These are phyloP conservation scores for Protodeltote pygarga DNA, from an alignment of 2,888 invertebrate species.

Conservation along the genomic window DNA sequence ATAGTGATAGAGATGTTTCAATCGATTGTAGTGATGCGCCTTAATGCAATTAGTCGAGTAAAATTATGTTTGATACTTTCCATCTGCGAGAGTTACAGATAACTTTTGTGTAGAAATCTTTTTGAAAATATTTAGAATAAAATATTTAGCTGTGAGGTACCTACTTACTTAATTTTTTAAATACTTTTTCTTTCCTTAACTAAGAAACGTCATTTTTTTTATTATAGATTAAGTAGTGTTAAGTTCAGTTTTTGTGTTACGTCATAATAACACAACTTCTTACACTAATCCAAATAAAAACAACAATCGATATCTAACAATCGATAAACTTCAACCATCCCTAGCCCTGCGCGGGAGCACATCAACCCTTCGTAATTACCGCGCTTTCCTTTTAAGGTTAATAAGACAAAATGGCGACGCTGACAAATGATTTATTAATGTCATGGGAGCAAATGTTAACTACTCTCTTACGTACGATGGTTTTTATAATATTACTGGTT, in stretches of 20 bases:
- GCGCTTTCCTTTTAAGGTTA: constrained; percentile 72
- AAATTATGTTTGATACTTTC: constrained; percentile 6
- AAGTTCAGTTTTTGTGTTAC: too few relatives aligned
- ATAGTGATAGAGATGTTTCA: constrained; percentile 66
- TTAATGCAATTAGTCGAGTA: constrained; percentile 23
- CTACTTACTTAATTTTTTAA: too few relatives aligned
- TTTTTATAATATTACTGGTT: constrained; percentile 16
- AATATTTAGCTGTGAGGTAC: too few relatives aligned
- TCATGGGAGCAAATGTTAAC: constrained; percentile 68
- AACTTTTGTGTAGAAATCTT: not conserved
- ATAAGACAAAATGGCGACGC: constrained; percentile 76
- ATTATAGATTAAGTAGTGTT: too few relatives aligned
- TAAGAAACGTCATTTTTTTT: too few relatives aligned
- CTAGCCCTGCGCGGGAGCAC: constrained; percentile 40
- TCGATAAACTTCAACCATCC: constrained; percentile 23
- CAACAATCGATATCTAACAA: not conserved
- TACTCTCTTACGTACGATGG: constrained; percentile 10
- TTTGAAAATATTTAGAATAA: too few relatives aligned
- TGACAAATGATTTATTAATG: constrained; percentile 75
- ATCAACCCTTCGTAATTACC: constrained; percentile 62
- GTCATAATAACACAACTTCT: too few relatives aligned
- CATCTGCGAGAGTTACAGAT: too few relatives aligned
- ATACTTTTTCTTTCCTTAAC: too few relatives aligned
- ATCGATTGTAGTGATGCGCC: constrained; percentile 53
- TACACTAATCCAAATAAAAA: too few relatives aligned